Base-by-base conservation (phyloP, 2,888 invertebrate species). In the Sturmia bella region DNA sequence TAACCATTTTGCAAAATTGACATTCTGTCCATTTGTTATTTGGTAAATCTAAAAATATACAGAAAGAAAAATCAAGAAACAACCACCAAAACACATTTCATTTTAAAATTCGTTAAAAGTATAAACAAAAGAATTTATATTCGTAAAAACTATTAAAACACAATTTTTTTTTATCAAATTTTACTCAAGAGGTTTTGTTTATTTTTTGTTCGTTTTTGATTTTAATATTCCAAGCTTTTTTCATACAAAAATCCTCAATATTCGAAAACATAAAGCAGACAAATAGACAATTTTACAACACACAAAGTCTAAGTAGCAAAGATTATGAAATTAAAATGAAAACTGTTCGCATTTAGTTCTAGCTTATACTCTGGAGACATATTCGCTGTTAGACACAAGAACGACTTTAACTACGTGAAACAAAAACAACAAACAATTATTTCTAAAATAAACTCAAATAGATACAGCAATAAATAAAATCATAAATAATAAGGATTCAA, bases 1-100 rank as follows among this genome's bases (percentile, higher is more conserved):
- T 91, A 85, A 91, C 91, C 89, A 91, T 90, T 90, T 91, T 91
- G 90, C 91, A 91, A 89, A 90, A 91, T 85, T 91, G 91, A 90
- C 91, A 91, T 89, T 91, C 91, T 86, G 91, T 90, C 91, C 91
- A 91, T 86, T 91, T 91, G 89, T 90, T 91, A 89, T 89, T 90
- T 88, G 90, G 87, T 87, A 90, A 89, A 90, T 91, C 91, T 91
- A 91, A 89, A 90, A 90, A 89, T 90, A 91, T 88, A 90, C 85
- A 89, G 87, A 85, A 86, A 86, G 85, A 85, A 83, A 64, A 83
- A 84, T 75, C n/a, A 83, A 85, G 84, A 80, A 80, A 78, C 70
- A 78, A 57, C 69, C 66, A 78, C 66, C 73, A 77, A 56, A 41
- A 69, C 43, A 68, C 43, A 70, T 68, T 54, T 63, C 15, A 21